Base-by-base conservation (phyloP, 1,140 invertebrate species). In the Agrilus planipennis region DNA sequence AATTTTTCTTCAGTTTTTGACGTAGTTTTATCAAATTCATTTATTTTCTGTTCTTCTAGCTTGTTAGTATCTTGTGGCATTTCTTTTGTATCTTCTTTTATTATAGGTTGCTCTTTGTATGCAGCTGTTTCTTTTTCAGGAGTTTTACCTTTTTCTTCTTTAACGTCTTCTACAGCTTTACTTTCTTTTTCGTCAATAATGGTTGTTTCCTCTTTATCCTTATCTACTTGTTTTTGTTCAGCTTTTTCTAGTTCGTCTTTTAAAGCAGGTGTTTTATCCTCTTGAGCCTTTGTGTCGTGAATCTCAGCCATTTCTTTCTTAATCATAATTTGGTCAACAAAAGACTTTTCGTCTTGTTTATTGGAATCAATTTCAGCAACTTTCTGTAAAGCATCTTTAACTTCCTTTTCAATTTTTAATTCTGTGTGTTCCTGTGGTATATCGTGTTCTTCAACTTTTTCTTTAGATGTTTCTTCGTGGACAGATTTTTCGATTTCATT, bases 81-180 rank as follows among this genome's bases (percentile, higher is more conserved):
- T 16, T 25, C 30, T 22, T 16, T 15, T 22, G 28, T 17, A 41
- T 4, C 18, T 41, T 41, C 35, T 27, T 27, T 12, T 27, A 27
- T 12, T 27, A 16, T 31, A 14, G 15, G 7, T 16, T 31, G 5
- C 5, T 5, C 5, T 25, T 25, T 25, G n/a, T 5, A 25, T 25
- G 22, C 22, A 25, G n/a, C 22, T 25, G 22, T 25, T 25, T 25
- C 22, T 25, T 5, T 25, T 5, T 7, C 22, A 6, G n/a, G n/a
- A 6, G 5, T 25, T 25, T 25, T 25, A 25, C 5, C n/a, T 25
- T 11, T 25, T 25, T 11, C n/a, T 5, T 25, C n/a, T 25, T 11
- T 25, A 25, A 25, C n/a, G 22, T 25, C n/a, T 25, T 25, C 5
- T 25, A n/a, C n/a, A 25, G 5, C 22, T 11, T 25, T 25, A 25